phyloP scores from a whole-genome alignment of 2,888 invertebrate species.

The Hirtodrosophila alboralis region DNA sequence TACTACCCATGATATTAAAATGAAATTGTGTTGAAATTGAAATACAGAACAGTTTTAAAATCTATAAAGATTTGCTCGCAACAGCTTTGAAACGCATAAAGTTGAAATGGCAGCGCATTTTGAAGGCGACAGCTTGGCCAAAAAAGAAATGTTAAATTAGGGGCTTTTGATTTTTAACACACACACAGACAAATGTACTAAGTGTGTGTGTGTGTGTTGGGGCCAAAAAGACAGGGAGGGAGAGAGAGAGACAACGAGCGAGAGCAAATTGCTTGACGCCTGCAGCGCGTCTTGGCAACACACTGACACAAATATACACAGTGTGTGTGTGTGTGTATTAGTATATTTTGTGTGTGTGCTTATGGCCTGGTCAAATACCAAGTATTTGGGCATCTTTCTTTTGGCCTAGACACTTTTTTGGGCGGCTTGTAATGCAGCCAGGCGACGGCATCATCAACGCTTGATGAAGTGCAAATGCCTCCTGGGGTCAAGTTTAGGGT shows the following conservation, averaged over 20 bases:
- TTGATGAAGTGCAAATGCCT: constrained; percentile 76
- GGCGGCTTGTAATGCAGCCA: constrained; percentile 45
- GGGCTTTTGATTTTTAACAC: constrained; percentile 32
- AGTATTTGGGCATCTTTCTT: constrained; percentile 38
- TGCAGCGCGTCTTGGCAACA: constrained; percentile 67
- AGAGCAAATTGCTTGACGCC: constrained; percentile 52
- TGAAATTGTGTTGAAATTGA: too few relatives aligned
- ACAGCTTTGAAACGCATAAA: constrained; percentile 15
- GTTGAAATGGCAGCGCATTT: constrained; percentile 52
- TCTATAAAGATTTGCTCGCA: too few relatives aligned
- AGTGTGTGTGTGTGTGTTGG: too few relatives aligned
- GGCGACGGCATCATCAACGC: constrained; percentile 38
- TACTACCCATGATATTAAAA: too few relatives aligned
- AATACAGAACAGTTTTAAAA: too few relatives aligned
- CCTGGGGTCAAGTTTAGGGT: constrained; percentile 73
- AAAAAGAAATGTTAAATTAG: constrained; percentile 31
- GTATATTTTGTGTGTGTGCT: constrained; percentile 12
- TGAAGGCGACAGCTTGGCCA: constrained; percentile 63
- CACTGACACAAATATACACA: constrained; percentile 49
- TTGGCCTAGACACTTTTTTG: constrained; percentile 49
- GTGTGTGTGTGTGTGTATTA: constrained; percentile 5
- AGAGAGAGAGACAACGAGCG: too few relatives aligned
- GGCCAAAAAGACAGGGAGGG: constrained; percentile 4
- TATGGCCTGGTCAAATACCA: constrained; percentile 46
- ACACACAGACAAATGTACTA: constrained; percentile 6